These are phyloP conservation scores for Neopelma chrysocephalum DNA, from an alignment of 2,797 vertebrate genomes.

Conservation along the genomic window DNA sequence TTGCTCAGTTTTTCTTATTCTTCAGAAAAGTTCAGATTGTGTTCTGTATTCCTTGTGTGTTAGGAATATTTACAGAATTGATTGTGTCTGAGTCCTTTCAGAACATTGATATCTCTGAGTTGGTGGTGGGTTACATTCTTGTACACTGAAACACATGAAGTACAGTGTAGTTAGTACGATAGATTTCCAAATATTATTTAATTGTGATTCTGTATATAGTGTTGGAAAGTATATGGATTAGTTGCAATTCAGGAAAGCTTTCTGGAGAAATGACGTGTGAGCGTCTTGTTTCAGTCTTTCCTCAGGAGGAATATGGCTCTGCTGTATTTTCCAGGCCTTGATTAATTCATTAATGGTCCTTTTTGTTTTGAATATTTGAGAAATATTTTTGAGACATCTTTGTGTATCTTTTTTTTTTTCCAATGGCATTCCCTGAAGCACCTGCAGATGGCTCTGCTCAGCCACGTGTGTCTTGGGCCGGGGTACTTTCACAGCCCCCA, in stretches of 20 bases:
- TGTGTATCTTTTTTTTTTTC: constrained; percentile 18
- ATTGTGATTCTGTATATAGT: not conserved
- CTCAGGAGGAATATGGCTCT: not conserved
- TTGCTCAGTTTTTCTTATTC: not conserved
- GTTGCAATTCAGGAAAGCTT: not conserved
- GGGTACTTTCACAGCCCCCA: constrained; percentile 82
- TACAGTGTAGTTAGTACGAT: not conserved
- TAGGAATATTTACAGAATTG: not conserved
- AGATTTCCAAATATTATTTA: not conserved
- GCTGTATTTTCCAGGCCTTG: not conserved
- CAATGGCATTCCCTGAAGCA: constrained; percentile 47
- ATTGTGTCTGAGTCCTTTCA: not conserved
- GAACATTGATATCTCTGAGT: not conserved
- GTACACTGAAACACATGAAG: not conserved
- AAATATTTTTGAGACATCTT: not conserved
- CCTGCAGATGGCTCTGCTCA: constrained; percentile 65
- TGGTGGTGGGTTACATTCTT: not conserved
- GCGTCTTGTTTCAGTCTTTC: not conserved
- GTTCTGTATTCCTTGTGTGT: not conserved
- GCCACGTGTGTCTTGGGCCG: constrained; percentile 81
- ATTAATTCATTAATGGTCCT: not conserved
- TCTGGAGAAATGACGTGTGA: not conserved
- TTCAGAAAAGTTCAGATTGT: not conserved
- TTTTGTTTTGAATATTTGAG: not conserved
- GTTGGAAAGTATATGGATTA: not conserved